Conservation (phyloP, 2,888 invertebrate genomes). For the Ganaspis brasiliensis region DNA sequence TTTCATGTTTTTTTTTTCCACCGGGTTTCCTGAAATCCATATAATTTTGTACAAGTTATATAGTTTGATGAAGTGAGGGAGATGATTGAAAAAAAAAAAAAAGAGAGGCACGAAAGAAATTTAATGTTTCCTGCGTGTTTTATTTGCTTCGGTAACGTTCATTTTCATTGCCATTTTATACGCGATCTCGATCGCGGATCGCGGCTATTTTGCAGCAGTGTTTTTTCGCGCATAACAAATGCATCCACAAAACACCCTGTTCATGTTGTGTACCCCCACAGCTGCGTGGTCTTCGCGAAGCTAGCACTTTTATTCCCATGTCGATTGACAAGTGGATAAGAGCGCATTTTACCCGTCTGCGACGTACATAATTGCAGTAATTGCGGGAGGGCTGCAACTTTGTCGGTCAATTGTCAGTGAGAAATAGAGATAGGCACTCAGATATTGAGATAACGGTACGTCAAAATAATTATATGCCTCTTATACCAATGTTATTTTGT, state of each 20-base stretch:
- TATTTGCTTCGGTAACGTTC: conserved; percentile 7
- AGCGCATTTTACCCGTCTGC: conserved; percentile 58
- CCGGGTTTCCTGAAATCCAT: conserved; percentile 1
- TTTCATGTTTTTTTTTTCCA: background rate
- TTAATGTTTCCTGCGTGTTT: conserved; percentile 24
- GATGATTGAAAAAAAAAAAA: background rate
- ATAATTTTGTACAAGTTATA: background rate
- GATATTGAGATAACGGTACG: conserved; percentile 61
- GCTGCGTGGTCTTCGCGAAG: conserved; percentile 56
- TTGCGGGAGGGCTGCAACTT: conserved; percentile 63
- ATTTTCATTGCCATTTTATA: conserved; percentile 22
- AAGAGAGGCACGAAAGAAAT: background rate
- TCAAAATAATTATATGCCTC: conserved; percentile 58
- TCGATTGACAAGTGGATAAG: conserved; percentile 63
- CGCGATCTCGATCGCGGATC: conserved; percentile 5
- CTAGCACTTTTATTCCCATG: conserved; percentile 63
- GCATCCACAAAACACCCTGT: conserved; percentile 34
- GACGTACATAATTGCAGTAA: conserved; percentile 58
- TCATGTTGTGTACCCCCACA: conserved; percentile 46
- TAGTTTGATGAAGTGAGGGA: background rate
- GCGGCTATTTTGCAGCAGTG: conserved; percentile 25
- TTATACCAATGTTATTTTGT: conserved; percentile 56
- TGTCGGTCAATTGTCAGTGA: conserved; percentile 61
- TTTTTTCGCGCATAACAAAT: conserved; percentile 37
- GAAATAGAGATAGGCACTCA: conserved; percentile 59